These are phyloP conservation scores for Peromyscus attwateri DNA, from an alignment of 2,797 vertebrate species.

Conservation along the genomic window DNA sequence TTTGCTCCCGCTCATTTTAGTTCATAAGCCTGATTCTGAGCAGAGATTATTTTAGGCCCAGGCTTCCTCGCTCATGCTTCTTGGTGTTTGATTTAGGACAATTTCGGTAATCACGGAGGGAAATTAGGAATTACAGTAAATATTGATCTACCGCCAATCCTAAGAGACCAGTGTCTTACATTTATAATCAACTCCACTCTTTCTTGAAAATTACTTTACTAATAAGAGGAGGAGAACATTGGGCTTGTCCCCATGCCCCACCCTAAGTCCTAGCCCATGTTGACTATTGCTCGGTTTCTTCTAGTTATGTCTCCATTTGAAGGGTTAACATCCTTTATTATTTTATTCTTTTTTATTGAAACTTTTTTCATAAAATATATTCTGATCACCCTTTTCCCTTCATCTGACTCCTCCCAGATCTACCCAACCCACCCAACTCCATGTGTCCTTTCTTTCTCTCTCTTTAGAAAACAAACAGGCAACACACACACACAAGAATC, in stretches of 20 bases:
- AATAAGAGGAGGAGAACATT: background rate
- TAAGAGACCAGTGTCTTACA: background rate
- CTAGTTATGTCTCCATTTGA: background rate
- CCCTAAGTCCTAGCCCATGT: background rate
- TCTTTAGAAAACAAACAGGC: background rate
- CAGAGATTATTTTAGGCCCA: constrained; percentile 49
- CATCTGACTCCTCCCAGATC: background rate
- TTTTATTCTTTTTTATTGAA: background rate
- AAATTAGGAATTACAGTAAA: constrained; percentile 33
- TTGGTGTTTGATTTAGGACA: constrained; percentile 15
- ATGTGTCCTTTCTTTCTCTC: background rate
- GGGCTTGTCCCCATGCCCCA: background rate
- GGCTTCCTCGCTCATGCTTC: background rate
- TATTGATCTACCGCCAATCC: background rate
- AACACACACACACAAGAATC: background rate
- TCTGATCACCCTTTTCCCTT: background rate
- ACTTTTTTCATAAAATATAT: background rate
- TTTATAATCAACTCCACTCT: background rate
- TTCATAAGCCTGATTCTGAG: background rate
- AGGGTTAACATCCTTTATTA: background rate
- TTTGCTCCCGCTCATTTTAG: constrained; percentile 41
- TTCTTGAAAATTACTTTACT: constrained; percentile 29
- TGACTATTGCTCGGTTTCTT: background rate
- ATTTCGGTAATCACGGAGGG: background rate
- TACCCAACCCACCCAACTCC: background rate